phyloP scores from a whole-genome alignment of 2,888 invertebrate species.

The Dorcus hopei region DNA sequence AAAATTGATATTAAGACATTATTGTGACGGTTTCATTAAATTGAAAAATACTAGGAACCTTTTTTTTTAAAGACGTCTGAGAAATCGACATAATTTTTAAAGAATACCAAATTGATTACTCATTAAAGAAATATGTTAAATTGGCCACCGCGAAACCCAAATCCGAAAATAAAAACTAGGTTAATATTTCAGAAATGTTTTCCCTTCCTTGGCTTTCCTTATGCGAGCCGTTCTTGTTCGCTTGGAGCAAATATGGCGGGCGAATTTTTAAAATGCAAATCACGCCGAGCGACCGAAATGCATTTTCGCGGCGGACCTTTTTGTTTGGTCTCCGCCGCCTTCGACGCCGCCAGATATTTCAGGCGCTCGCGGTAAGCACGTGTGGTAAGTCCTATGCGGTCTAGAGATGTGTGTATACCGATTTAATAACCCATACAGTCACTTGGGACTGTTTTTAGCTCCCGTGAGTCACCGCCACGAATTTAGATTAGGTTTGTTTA shows the following conservation, averaged over 20 bases:
- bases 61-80: too few species aligned
- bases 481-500: slow-evolving; percentile 43
- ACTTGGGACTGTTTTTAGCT: slow-evolving; percentile 33
- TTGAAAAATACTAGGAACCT: too few species aligned
- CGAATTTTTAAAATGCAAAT: not conserved
- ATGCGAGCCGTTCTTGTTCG: not conserved
- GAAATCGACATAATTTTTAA: too few species aligned
- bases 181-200: slow-evolving; percentile 1
- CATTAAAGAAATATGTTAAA: too few species aligned
- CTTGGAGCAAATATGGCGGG: not conserved
- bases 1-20: too few species aligned
- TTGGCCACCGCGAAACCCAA: not conserved
- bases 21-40: too few species aligned
- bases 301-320: not conserved
- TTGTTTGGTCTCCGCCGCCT: not conserved
- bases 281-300: not conserved
- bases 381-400: slow-evolving; percentile 7
- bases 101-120: too few species aligned
- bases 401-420: slow-evolving; percentile 10
- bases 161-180: slow-evolving; percentile 9
- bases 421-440: slow-evolving; percentile 18
- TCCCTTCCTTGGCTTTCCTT: not conserved
- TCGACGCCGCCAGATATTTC: not conserved
- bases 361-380: slow-evolving; percentile 11
- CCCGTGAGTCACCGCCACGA: slow-evolving; percentile 36